Evolutionary conservation across 2,113 vertebrate species (phyloP).

Genomic region (Elaphurus davidianus): DNA sequence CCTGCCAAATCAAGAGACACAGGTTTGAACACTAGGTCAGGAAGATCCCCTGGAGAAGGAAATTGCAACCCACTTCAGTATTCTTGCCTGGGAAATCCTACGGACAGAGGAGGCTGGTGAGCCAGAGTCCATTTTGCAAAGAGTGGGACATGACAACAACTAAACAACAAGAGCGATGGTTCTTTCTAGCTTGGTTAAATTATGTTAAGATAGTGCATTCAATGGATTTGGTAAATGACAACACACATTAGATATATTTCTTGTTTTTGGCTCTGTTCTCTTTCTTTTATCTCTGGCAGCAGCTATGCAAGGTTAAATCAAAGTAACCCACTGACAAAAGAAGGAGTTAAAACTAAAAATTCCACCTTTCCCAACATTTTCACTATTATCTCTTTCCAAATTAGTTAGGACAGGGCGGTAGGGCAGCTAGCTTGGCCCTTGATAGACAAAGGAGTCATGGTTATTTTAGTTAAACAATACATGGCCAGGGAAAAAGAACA

Average conservation of each 20-base stretch:
- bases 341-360: background rate
- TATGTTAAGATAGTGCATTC: background rate
- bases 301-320: background rate
- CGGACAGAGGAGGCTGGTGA: background rate
- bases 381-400: background rate
- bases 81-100: background rate
- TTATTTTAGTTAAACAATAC: background rate
- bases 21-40: background rate
- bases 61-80: background rate
- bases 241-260: background rate
- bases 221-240: background rate
- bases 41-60: background rate
- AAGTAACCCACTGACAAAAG: background rate
- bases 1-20: background rate
- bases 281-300: background rate
- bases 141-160: background rate
- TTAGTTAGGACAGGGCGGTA: background rate
- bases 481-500: background rate
- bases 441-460: background rate
- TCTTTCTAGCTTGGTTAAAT: background rate
- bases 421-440: background rate
- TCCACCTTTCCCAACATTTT: background rate
- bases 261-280: background rate
- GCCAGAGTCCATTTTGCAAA: background rate
- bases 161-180: background rate